These are phyloP conservation scores for Colius striatus DNA, from an alignment of 2,113 vertebrate genomes.

Conservation along the genomic window DNA sequence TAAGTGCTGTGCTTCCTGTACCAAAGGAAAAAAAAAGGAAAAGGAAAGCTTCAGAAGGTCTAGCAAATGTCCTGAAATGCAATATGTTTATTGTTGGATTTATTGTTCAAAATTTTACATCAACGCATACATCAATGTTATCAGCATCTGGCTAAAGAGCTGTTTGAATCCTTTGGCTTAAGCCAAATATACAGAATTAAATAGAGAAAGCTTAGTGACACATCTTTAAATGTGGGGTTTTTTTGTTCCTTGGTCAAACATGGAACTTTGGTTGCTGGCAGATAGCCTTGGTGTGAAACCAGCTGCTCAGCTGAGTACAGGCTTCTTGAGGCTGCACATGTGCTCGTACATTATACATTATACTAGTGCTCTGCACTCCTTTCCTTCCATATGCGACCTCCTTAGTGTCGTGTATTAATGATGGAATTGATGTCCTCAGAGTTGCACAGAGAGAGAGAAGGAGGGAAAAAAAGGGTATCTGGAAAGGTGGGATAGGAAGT, in stretches of 20 bases:
- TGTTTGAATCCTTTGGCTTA: background rate
- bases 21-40: background rate
- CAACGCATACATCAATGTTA: background rate
- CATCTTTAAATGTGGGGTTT: background rate
- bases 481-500: background rate
- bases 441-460: background rate
- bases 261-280: background rate
- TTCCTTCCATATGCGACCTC: fast-evolving
- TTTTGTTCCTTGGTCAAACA: background rate
- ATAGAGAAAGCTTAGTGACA: background rate
- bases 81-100: background rate
- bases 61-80: background rate
- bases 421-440: background rate
- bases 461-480: background rate
- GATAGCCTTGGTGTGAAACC: background rate
- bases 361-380: background rate
- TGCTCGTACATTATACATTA: fast-evolving
- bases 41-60: background rate
- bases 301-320: background rate
- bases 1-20: background rate
- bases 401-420: background rate
- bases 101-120: background rate
- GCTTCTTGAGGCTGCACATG: background rate
- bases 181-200: background rate
- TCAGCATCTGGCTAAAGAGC: background rate